Percentiles rank a stretch among this genome's conserved stretches.
phyloP scores from a whole-genome alignment of 2,797 vertebrate species.

The Sebastes melanostomus region DNA sequence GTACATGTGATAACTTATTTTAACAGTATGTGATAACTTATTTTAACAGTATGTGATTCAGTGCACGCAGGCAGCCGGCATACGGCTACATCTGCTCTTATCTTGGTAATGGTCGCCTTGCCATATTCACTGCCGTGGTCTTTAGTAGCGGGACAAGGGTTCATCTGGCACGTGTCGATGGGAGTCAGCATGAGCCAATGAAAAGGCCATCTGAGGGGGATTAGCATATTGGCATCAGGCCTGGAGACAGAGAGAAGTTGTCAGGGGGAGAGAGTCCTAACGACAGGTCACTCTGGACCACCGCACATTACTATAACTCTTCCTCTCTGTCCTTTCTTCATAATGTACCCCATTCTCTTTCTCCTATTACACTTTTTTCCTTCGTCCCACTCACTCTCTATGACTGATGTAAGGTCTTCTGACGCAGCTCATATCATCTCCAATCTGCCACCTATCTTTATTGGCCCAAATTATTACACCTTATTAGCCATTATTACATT shows the following conservation, averaged over 20 bases:
- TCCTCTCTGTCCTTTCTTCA: conserved; percentile 59
- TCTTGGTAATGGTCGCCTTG: conserved; percentile 44
- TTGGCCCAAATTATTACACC: conserved; percentile 74
- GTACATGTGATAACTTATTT: not conserved
- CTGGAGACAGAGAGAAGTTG: conserved; percentile 79
- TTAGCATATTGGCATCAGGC: conserved; percentile 71
- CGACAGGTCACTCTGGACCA: conserved; percentile 84
- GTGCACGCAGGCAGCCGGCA: conserved; percentile 47
- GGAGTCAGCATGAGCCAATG: conserved; percentile 64
- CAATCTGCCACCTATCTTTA: conserved; percentile 76
- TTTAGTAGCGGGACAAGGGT: conserved; percentile 34
- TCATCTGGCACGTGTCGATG: conserved; percentile 48
- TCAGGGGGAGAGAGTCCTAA: conserved; percentile 81
- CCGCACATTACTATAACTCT: conserved; percentile 87
- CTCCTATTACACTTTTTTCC: not conserved
- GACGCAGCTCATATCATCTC: conserved; percentile 62
- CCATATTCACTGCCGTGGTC: conserved; percentile 39
- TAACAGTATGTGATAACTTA: conserved; percentile 1
- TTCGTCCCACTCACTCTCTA: not conserved
- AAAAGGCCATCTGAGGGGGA: conserved; percentile 72
- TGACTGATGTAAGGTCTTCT: conserved; percentile 67
- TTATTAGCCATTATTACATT: conserved; percentile 77
- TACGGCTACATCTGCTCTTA: conserved; percentile 55
- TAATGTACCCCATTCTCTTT: not conserved
- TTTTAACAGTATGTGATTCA: conserved; percentile 47